These are phyloP conservation scores for Sander lucioperca DNA, from an alignment of 2,113 vertebrate genomes.

Conservation along the genomic window DNA sequence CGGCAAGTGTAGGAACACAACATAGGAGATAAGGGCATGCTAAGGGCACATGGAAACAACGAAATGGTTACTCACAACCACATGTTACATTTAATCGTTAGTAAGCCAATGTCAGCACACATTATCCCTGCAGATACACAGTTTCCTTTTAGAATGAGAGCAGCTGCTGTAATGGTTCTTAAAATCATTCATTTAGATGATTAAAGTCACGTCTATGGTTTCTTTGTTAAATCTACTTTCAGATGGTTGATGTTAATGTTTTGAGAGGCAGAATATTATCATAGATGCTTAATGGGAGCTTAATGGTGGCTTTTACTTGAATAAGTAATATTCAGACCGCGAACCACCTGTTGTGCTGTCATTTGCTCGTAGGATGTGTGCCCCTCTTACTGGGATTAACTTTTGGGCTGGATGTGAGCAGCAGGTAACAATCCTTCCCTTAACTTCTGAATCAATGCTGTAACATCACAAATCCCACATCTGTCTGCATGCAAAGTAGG, in stretches of 20 bases:
- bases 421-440: conserved; percentile 39
- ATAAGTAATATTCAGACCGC: conserved; percentile 32
- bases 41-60: conserved; percentile 4
- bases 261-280: conserved; percentile 15
- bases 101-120: conserved; percentile 1
- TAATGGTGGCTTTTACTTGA: conserved; percentile 62
- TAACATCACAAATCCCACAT: conserved; percentile 60
- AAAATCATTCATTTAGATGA: conserved; percentile 56
- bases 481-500: conserved; percentile 47
- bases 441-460: conserved; percentile 39
- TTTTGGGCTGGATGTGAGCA: conserved; percentile 47
- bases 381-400: conserved; percentile 60
- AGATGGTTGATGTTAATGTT: conserved; percentile 28
- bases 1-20: conserved; percentile 5
- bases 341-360: conserved; percentile 55
- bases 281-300: conserved; percentile 59
- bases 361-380: conserved; percentile 46
- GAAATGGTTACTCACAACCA: neutral
- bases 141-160: conserved; percentile 31
- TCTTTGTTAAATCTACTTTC: conserved; percentile 41
- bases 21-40: conserved; percentile 6
- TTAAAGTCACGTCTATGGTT: conserved; percentile 31
- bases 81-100: neutral
- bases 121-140: conserved; percentile 21
- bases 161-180: conserved; percentile 30